These are phyloP conservation scores for Rhynchonycteris naso DNA, from an alignment of 2,797 vertebrate genomes.

Conservation along the genomic window DNA sequence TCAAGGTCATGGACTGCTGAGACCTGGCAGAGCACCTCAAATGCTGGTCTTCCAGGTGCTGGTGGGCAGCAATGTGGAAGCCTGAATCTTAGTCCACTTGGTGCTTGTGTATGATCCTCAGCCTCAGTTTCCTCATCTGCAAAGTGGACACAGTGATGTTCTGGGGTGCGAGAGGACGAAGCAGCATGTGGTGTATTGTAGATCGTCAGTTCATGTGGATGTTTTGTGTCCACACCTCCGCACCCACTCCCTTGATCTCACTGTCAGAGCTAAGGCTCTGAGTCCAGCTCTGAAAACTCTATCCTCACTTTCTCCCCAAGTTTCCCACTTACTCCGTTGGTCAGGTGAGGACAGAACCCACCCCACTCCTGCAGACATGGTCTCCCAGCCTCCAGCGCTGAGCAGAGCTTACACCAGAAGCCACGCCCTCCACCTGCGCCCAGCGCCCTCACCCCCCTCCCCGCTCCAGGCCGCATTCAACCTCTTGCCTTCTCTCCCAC, in stretches of 20 bases:
- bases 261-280: neutral
- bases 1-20: neutral
- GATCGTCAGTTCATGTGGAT: neutral
- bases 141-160: neutral
- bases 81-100: neutral
- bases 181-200: accelerated
- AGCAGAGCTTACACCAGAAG: neutral
- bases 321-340: neutral
- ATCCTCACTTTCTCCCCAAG: neutral
- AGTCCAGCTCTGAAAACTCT: neutral
- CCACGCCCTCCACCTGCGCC: neutral
- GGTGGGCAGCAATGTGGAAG: neutral
- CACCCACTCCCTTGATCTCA: neutral
- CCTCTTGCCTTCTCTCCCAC: neutral
- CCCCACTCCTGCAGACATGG: accelerated
- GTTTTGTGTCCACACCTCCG: neutral
- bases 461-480: accelerated
- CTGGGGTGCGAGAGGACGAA: neutral
- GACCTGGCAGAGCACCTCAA: neutral
- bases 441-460: neutral
- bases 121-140: neutral
- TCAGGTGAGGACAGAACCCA: neutral
- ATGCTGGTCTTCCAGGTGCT: neutral
- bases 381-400: neutral
- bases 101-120: neutral